These are phyloP conservation scores for Bolborhynchus lineola DNA, from an alignment of 2,113 vertebrate species.

Conservation along the genomic window DNA sequence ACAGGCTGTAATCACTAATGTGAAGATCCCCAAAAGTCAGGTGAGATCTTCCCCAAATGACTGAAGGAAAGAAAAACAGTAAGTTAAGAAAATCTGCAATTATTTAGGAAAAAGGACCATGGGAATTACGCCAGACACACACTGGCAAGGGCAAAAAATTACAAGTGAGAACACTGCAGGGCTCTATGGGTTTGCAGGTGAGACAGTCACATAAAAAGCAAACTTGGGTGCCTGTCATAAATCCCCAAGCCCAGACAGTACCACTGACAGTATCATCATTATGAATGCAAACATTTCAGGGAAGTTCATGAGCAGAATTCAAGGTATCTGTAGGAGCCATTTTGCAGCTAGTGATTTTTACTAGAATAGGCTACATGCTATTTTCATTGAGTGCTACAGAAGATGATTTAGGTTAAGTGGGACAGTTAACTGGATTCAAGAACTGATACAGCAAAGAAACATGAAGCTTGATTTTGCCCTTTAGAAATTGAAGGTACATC, in stretches of 20 bases:
- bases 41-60: neutral
- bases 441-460: neutral
- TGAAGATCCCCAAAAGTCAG: neutral
- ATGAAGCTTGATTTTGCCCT: neutral
- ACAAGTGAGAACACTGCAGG: neutral
- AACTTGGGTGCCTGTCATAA: neutral
- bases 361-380: neutral
- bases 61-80: neutral
- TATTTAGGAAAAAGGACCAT: neutral
- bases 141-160: neutral
- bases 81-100: neutral
- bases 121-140: neutral
- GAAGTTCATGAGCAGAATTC: neutral
- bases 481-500: neutral
- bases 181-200: neutral
- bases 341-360: neutral
- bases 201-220: neutral
- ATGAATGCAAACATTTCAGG: neutral
- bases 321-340: neutral
- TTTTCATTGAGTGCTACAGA: neutral
- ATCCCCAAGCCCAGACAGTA: neutral
- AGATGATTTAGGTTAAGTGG: neutral
- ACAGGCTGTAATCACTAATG: neutral
- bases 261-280: rapidly evolving
- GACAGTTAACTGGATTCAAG: neutral